Percentiles rank a stretch among this genome's conserved stretches.
Conservation (phyloP, 2,113 vertebrate species). For the Eulemur macaco region DNA sequence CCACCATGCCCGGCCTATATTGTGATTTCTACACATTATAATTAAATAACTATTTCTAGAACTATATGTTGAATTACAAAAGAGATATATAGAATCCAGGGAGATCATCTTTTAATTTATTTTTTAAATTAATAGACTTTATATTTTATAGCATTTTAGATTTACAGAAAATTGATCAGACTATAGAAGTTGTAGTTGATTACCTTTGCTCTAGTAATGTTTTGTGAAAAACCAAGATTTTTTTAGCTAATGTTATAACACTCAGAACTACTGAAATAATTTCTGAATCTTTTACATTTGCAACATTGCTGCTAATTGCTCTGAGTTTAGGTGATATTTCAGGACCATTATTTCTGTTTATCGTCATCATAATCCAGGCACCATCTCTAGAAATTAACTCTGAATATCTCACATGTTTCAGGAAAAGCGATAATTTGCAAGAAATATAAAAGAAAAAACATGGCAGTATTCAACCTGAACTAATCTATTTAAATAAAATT, state of each 20-base stretch:
- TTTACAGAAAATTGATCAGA: not conserved
- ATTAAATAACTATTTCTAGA: not conserved
- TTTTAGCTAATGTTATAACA: not conserved
- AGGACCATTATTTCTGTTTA: not conserved
- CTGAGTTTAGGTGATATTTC: not conserved
- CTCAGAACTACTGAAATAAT: not conserved
- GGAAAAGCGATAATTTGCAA: not conserved
- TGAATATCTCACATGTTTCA: not conserved
- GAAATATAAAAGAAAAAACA: not conserved
- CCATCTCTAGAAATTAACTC: not conserved
- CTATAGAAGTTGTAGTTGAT: not conserved
- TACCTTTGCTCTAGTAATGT: not conserved
- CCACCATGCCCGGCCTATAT: not conserved
- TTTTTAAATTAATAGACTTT: not conserved
- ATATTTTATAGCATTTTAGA: not conserved
- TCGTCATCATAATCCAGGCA: not conserved
- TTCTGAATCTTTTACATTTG: conserved; percentile 25
- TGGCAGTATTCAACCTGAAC: not conserved
- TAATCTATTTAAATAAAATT: conserved; percentile 36
- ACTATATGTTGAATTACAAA: not conserved
- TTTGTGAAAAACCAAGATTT: not conserved
- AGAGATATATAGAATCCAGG: not conserved
- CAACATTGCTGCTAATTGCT: not conserved
- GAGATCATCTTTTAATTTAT: not conserved
- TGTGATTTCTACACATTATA: not conserved